phyloP scores from a whole-genome alignment of 2,797 vertebrate species.

The Carcharodon carcharias region DNA sequence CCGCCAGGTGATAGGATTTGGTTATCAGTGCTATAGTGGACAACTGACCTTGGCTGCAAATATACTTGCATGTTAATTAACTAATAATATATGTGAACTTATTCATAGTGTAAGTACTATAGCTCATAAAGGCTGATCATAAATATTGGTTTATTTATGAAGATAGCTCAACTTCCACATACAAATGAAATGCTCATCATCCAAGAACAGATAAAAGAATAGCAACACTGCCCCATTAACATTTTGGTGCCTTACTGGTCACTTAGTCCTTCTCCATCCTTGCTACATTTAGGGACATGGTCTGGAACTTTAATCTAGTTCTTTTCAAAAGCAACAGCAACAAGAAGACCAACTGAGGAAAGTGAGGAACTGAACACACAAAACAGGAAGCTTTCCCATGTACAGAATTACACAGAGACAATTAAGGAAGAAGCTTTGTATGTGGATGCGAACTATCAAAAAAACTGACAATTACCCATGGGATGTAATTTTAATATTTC shows the following conservation, averaged over 20 bases:
- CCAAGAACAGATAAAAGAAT: not conserved
- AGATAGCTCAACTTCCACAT: not conserved
- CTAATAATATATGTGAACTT: not conserved
- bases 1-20: not conserved
- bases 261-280: not conserved
- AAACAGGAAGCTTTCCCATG: not conserved
- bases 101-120: not conserved
- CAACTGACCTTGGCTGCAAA: not conserved
- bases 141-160: not conserved
- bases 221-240: not conserved
- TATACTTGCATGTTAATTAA: not conserved
- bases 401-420: not conserved
- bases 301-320: not conserved
- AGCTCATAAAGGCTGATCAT: not conserved
- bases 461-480: not conserved
- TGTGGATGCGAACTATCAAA: not conserved
- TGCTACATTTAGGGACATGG: not conserved
- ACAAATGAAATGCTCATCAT: not conserved
- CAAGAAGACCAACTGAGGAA: not conserved
- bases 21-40: not conserved
- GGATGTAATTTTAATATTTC: not conserved
- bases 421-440: not conserved
- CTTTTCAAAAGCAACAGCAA: not conserved
- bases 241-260: not conserved
- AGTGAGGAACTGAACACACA: not conserved